phyloP scores from a whole-genome alignment of 2,113 vertebrate genomes.

The Dolichotis patagonum region DNA sequence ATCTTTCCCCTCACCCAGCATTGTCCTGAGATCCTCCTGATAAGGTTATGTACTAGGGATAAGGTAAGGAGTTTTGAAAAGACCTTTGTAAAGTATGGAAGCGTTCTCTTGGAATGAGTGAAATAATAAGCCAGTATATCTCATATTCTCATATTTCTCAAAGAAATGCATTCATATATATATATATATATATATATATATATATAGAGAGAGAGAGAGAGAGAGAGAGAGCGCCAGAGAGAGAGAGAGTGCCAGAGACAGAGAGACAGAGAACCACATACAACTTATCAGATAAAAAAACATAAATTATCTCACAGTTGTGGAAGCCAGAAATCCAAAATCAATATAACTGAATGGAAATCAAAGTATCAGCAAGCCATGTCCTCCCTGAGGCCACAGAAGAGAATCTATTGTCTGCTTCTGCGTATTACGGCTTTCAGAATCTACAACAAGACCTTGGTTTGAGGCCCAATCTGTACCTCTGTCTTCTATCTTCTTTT shows the following conservation, averaged over 20 bases:
- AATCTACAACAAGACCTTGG: background rate
- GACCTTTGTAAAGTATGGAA: background rate
- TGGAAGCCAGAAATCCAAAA: background rate
- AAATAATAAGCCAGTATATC: background rate
- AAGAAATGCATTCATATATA: background rate
- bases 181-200: too few relatives aligned
- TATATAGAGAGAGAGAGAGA: background rate
- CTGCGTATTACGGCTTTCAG: background rate
- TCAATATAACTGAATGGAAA: background rate
- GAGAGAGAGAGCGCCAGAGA: too few relatives aligned
- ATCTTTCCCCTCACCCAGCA: background rate
- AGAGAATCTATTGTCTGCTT: background rate
- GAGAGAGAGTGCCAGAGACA: too few relatives aligned
- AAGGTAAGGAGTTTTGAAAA: constrained; percentile 11
- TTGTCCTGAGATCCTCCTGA: background rate
- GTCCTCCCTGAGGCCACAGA: background rate
- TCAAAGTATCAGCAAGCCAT: fast-evolving
- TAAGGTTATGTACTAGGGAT: background rate
- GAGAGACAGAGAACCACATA: background rate
- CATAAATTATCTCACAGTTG: background rate
- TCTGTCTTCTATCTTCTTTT: background rate
- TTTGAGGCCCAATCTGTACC: background rate
- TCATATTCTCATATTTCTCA: constrained; percentile 3
- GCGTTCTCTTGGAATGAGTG: background rate
- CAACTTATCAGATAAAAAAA: background rate